Conservation (phyloP, 1,140 invertebrate species). For the Drosophila bifasciata region DNA sequence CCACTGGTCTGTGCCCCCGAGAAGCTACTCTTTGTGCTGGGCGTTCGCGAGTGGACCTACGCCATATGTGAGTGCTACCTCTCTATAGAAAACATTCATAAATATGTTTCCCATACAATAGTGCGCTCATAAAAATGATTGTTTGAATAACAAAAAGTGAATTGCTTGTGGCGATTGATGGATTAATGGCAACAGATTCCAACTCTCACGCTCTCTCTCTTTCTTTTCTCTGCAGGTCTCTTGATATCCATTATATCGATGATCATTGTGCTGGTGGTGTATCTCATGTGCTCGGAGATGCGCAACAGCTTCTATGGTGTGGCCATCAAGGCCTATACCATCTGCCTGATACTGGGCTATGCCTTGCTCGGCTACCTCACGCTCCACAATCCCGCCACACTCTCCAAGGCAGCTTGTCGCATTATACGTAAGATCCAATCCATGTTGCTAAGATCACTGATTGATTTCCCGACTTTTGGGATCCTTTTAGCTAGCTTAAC, state of each 20-base stretch:
- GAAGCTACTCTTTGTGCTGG: conserved; percentile 65
- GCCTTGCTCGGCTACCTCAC: conserved; percentile 69
- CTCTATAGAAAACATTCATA: conserved; percentile 13
- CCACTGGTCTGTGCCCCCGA: conserved; percentile 66
- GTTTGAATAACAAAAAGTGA: conserved; percentile 25
- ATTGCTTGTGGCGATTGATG: conserved; percentile 19
- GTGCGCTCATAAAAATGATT: conserved; percentile 61
- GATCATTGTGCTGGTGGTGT: conserved; percentile 72
- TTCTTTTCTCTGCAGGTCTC: conserved; percentile 53
- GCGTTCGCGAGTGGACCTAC: conserved; percentile 76
- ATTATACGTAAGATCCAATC: conserved; percentile 60
- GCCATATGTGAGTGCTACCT: conserved; percentile 69
- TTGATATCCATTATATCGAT: conserved; percentile 76
- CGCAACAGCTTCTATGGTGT: conserved; percentile 79
- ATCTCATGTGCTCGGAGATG: conserved; percentile 74
- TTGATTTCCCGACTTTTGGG: not conserved
- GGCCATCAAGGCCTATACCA: conserved; percentile 69
- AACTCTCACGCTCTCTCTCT: not conserved
- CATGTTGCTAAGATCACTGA: not conserved
- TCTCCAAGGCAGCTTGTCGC: conserved; percentile 59
- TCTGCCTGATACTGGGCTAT: conserved; percentile 75
- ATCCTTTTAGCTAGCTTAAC: conserved; percentile 55
- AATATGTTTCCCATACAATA: conserved; percentile 46
- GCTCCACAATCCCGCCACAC: conserved; percentile 63
- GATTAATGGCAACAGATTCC: conserved; percentile 13